Base-by-base conservation (phyloP, 23 tunicate species). In the Styela plicata region DNA sequence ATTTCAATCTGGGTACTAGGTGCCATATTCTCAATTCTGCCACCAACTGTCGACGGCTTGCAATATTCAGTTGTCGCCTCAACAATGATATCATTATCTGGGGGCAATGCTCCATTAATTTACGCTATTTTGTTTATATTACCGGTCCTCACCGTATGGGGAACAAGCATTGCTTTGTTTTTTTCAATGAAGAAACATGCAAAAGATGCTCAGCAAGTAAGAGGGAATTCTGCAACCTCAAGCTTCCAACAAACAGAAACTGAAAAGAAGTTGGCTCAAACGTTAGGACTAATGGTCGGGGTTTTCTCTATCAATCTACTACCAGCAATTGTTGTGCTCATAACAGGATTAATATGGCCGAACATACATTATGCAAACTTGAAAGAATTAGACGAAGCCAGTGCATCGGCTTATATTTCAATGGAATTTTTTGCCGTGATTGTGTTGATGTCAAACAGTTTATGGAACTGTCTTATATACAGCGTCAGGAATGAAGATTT, bases 381-480 rank as follows among this genome's bases (percentile, higher is more conserved):
- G 7, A 18, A 28, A 52, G 27, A 18, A 23, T 27, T 53, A 25
- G 69, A 17, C 28, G 27, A 21, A 69, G 30, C 16, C 22, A 24
- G 69, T 3, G 67, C 83, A 24, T 30, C 27, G n/a, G 84, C 84
- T 5, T 70, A 65, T 29, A 67, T 52, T 30, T 86, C 89, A 2
- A 33, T 78, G 13, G 89, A 86, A 78, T 64, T 86, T 53, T 61
- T 75, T 1, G 70, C 80, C 20, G 34, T 70, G 27, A 87, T 87
- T 27, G 74, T 87, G 34, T 75, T 87, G 29, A 67, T 79, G 84
- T 79, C 85, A 33, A 86, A 86, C 76, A 87, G 91, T 63, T 75
- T 87, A 30, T 87, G 91, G 91, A 87, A 87, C 63, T 82, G 86
- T 68, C 68, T 87, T 44, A 87, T 87, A 31, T 87, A 87, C 78